Conservation (phyloP, 2,888 invertebrate species). For the Teinopalpus imperialis region DNA sequence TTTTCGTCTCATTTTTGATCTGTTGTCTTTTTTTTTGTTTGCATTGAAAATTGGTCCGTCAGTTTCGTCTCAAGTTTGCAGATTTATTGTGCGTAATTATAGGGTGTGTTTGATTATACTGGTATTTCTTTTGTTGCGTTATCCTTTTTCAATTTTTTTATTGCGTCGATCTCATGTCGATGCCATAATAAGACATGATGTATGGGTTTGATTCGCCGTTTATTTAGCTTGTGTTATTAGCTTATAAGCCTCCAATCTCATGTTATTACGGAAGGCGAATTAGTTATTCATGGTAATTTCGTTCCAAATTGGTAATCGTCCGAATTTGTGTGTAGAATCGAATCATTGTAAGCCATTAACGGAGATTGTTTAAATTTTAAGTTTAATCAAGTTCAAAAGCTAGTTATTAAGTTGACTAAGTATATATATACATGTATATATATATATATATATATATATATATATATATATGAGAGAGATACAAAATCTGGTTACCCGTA, state of each 20-base stretch:
- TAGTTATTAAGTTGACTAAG: no score
- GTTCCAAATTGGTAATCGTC: slow-evolving; percentile 6
- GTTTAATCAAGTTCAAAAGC: no score
- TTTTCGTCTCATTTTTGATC: slow-evolving; percentile 35
- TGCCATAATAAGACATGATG: slow-evolving; percentile 38
- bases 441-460: no score
- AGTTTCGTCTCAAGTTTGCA: slow-evolving; percentile 38
- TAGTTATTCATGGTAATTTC: slow-evolving; percentile 15
- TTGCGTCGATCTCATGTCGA: slow-evolving; percentile 38
- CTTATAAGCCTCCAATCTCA: slow-evolving; percentile 33
- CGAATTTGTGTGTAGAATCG: slow-evolving; percentile 1
- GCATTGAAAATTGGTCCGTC: slow-evolving; percentile 47
- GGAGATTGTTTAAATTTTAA: no score
- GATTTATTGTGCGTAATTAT: slow-evolving; percentile 66
- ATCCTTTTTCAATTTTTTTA: slow-evolving; percentile 30
- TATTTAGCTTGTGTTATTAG: slow-evolving; percentile 33
- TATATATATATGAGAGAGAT: no score
- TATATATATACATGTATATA: no score
- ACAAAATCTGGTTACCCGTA: no score
- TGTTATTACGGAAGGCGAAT: slow-evolving; percentile 22
- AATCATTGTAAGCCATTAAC: not conserved
- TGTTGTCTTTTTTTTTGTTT: slow-evolving; percentile 34
- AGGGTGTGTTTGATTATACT: slow-evolving; percentile 46
- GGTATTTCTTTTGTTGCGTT: slow-evolving; percentile 36
- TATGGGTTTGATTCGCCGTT: slow-evolving; percentile 35